A percentile compares a stretch with the other conserved stretches of the same genome.
These are phyloP conservation scores for Catharus fuscescens DNA, from an alignment of 2,113 vertebrate genomes.

Conservation along the genomic window DNA sequence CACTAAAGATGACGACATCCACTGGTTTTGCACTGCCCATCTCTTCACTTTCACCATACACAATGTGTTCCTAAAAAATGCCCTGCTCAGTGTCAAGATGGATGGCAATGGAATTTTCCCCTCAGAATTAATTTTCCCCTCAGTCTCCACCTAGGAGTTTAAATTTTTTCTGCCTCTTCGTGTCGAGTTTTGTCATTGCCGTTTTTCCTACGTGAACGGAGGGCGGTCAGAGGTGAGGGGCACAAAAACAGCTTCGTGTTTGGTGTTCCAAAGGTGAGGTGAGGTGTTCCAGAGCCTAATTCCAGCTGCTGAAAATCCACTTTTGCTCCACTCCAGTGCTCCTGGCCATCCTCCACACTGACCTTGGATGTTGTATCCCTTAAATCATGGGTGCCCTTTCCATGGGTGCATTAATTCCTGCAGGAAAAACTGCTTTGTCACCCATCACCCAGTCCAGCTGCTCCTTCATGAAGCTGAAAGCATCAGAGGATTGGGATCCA, in stretches of 20 bases:
- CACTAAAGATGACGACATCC: fast-evolving
- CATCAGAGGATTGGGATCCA: background rate
- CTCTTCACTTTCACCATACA: background rate
- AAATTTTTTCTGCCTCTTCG: background rate
- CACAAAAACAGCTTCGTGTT: background rate
- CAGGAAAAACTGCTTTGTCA: background rate
- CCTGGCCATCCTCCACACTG: background rate
- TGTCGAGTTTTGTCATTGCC: background rate
- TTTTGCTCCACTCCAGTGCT: background rate
- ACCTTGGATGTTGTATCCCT: background rate
- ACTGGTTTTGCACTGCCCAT: background rate
- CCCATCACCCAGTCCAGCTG: background rate
- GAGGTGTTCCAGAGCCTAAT: background rate
- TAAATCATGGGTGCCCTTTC: background rate
- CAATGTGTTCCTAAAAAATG: background rate
- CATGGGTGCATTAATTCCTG: background rate
- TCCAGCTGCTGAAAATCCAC: background rate
- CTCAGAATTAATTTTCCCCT: background rate
- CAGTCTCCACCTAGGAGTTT: background rate
- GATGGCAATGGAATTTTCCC: background rate
- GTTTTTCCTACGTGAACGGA: fast-evolving
- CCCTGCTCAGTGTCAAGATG: fast-evolving
- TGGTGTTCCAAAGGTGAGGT: background rate
- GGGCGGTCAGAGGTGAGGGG: background rate
- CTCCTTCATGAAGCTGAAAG: background rate